These are phyloP conservation scores for Proisotoma minuta DNA, from an alignment of 2,888 invertebrate species.

Conservation along the genomic window DNA sequence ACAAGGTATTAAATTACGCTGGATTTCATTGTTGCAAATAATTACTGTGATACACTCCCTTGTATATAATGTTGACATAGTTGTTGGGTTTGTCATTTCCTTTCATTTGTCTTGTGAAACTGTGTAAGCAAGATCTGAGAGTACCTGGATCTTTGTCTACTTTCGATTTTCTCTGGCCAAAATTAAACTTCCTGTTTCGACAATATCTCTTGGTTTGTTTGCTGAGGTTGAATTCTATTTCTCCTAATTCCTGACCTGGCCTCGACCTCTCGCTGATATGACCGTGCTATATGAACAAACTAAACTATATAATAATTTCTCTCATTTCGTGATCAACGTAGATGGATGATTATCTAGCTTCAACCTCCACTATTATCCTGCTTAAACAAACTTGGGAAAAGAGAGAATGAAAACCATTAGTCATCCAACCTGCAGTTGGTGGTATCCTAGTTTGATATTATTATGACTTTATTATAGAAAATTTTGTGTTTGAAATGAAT, in stretches of 20 bases:
- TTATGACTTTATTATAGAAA: no score
- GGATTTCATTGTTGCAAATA: not conserved
- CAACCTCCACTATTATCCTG: no score
- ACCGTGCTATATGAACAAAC: no score
- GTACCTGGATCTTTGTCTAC: not conserved
- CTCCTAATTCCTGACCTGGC: not conserved
- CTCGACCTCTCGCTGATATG: conserved; percentile 1
- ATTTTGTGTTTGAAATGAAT: no score
- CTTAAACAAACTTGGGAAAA: no score
- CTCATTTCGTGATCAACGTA: no score
- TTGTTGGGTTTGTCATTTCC: not conserved
- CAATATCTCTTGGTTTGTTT: conserved; percentile 7
- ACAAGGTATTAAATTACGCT: no score
- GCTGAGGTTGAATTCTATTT: conserved; percentile 11
- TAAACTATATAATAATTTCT: no score
- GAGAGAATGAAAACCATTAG: no score
- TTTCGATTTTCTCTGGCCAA: not conserved
- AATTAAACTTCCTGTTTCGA: conserved; percentile 8
- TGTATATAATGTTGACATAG: not conserved
- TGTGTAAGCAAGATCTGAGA: not conserved
- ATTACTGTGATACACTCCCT: not conserved
- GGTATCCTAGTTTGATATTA: no score
- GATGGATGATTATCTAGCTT: conserved; percentile 12
- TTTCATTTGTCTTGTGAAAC: not conserved
- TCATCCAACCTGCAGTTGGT: no score